These are phyloP conservation scores for Pantherophis guttatus DNA, from an alignment of 2,113 vertebrate species.

Conservation along the genomic window DNA sequence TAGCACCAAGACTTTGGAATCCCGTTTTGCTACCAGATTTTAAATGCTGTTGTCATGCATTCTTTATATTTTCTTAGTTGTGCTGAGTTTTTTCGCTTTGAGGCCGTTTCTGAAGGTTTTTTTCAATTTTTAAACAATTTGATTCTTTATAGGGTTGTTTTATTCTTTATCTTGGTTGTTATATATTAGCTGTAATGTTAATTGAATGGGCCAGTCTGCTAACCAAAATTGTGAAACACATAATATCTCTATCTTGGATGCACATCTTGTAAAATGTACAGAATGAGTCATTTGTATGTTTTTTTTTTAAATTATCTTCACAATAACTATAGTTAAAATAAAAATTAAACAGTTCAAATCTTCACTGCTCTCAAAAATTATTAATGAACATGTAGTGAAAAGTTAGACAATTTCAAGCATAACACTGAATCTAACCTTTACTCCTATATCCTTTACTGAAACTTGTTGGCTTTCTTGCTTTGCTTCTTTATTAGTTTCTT, in stretches of 20 bases:
- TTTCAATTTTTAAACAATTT: not conserved
- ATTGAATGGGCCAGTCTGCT: not conserved
- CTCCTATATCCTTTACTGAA: constrained; percentile 82
- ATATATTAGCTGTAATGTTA: not conserved
- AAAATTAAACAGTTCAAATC: not conserved
- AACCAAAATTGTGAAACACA: not conserved
- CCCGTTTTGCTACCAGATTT: not conserved
- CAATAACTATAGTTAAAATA: not conserved
- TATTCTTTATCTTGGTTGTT: not conserved
- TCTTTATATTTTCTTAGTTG: not conserved
- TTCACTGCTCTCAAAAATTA: not conserved
- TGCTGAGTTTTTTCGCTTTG: not conserved
- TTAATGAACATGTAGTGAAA: not conserved
- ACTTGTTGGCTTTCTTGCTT: constrained; percentile 80
- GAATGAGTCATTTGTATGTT: not conserved
- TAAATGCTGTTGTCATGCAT: not conserved
- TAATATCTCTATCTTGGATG: not conserved
- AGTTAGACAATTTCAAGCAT: not conserved
- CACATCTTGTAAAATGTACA: not conserved
- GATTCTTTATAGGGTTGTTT: not conserved
- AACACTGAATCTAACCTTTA: constrained; percentile 79
- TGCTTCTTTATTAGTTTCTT: constrained; percentile 77
- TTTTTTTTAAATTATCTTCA: not conserved
- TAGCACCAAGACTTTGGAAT: not conserved
- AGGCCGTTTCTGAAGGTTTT: not conserved